These are phyloP conservation scores for Aquatica leii DNA, from an alignment of 2,888 invertebrate genomes.

Conservation along the genomic window DNA sequence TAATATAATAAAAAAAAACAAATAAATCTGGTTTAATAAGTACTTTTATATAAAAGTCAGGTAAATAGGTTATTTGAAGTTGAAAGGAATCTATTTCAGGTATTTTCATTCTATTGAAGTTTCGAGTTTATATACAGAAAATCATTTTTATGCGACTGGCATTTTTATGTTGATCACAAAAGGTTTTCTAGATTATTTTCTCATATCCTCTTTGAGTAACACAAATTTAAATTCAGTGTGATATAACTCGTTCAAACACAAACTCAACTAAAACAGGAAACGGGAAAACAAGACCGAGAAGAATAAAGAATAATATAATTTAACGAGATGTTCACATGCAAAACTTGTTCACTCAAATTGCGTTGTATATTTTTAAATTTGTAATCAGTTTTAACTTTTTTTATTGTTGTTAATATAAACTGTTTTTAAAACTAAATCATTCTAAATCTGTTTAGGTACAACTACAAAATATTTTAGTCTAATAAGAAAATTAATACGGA, in stretches of 20 bases:
- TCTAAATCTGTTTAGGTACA: no score
- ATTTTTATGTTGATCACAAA: conserved; percentile 19
- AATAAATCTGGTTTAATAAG: no score
- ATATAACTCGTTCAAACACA: conserved; percentile 23
- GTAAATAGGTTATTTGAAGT: conserved; percentile 13
- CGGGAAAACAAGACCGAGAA: conserved; percentile 23
- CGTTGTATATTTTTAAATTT: background rate
- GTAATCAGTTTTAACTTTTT: conserved; percentile 5
- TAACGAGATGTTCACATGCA: conserved; percentile 30
- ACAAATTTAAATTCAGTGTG: conserved; percentile 20
- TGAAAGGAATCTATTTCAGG: conserved; percentile 7
- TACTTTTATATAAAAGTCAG: conserved; percentile 9
- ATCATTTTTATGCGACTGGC: conserved; percentile 21
- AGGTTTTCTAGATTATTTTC: conserved; percentile 16
- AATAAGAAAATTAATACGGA: no score
- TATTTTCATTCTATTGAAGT: conserved; percentile 14
- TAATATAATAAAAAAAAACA: no score
- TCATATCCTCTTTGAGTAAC: conserved; percentile 9
- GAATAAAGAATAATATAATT: conserved; percentile 21
- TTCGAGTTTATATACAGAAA: conserved; percentile 11
- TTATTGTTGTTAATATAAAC: no score
- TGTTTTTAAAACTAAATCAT: no score
- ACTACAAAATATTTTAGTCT: no score
- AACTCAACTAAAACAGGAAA: conserved; percentile 30
- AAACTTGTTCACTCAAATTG: conserved; percentile 21